These are phyloP conservation scores for Menura novaehollandiae DNA, from an alignment of 2,113 vertebrate species.

Conservation along the genomic window DNA sequence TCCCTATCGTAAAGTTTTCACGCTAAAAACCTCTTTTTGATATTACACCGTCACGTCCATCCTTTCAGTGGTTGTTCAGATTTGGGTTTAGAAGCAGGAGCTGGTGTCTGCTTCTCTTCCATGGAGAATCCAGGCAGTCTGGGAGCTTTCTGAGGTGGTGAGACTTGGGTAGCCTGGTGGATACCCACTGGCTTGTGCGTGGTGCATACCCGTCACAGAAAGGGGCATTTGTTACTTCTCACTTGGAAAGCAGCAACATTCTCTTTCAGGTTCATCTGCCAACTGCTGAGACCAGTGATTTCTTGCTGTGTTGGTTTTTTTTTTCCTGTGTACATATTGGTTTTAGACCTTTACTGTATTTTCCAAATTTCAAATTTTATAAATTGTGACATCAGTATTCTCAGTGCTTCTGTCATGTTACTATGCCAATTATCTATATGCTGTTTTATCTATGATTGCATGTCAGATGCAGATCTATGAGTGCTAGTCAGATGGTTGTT, in stretches of 20 bases:
- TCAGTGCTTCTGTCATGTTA: background rate
- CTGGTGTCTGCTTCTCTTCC: background rate
- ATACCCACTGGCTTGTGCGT: background rate
- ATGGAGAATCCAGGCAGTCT: accelerated
- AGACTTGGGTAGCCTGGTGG: background rate
- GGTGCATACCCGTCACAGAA: accelerated
- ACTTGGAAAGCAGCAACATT: background rate
- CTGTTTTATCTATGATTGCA: background rate
- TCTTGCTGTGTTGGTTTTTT: background rate
- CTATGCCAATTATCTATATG: background rate
- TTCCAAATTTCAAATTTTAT: background rate
- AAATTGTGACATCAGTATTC: background rate
- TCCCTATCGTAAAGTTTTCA: background rate
- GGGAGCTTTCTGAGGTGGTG: background rate
- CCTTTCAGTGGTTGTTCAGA: background rate
- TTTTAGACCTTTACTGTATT: background rate
- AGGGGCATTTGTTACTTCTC: background rate
- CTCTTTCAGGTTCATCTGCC: background rate
- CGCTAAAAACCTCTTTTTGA: background rate
- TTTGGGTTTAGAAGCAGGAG: background rate
- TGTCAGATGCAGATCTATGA: too few species aligned
- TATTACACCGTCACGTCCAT: background rate
- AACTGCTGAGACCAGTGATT: background rate
- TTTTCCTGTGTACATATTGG: background rate
- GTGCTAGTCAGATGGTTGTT: background rate